A percentile compares a stretch with the other conserved stretches of the same genome.
Conservation (phyloP, 23 tunicate species). For the Halocynthia roretzi region DNA sequence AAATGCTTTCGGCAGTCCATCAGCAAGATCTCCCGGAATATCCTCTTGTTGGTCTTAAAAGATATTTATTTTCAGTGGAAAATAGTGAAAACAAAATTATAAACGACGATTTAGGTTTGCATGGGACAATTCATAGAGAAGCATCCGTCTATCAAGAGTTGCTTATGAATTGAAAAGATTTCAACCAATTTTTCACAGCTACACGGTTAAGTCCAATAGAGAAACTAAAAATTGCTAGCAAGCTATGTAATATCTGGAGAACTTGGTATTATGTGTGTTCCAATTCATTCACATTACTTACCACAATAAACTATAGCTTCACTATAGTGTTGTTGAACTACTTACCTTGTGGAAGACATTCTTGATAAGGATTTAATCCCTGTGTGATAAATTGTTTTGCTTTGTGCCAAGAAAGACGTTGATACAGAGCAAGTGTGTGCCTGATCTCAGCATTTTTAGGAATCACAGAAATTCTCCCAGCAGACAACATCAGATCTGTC, state of each 20-base stretch:
- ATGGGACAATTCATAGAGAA: no score
- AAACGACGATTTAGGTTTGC: no score
- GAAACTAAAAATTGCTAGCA: no score
- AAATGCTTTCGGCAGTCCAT: background rate
- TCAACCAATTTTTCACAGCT: no score
- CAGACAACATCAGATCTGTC: constrained; percentile 42
- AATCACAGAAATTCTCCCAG: constrained; percentile 41
- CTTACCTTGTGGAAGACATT: constrained; percentile 14
- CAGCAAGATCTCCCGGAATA: background rate
- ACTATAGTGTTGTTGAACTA: background rate
- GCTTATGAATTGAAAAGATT: no score
- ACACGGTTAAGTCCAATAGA: no score
- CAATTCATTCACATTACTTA: no score
- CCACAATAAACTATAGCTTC: no score
- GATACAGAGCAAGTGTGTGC: constrained; percentile 50
- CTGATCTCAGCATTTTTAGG: constrained; percentile 47
- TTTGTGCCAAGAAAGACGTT: constrained; percentile 78
- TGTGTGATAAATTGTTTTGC: constrained; percentile 30
- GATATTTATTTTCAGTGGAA: background rate
- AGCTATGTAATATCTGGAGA: no score
- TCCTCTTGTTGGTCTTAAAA: constrained; percentile 18
- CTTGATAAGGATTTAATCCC: constrained; percentile 65
- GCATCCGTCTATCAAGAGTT: no score
- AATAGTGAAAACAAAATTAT: no score
- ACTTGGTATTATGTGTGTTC: no score